Evolutionary conservation across 2,888 invertebrate species (phyloP), one percentile per base, ranked within the genome.

Genomic region (Arge pagana): DNA sequence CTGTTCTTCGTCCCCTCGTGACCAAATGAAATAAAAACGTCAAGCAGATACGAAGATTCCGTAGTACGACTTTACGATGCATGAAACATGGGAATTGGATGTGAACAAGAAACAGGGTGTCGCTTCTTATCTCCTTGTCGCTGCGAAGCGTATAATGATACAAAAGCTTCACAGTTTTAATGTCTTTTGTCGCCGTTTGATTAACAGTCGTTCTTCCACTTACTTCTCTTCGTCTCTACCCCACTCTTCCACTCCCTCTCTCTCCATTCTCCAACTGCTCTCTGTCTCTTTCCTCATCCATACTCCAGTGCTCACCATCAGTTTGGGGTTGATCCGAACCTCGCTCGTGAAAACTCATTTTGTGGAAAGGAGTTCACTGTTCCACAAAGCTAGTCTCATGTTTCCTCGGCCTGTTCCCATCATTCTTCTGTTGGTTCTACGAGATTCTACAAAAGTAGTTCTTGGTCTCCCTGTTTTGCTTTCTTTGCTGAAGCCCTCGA

Each of bases 151-250:
- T 45, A 45, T 45, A 45, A 45, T 33, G 45, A 45, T 45, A 45
- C 45, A 45, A 45, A 31, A 52, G 52, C 48, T 48, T 52, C 45
- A 52, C 48, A 43, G 48, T 52, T 52, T 52, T 52, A 52, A 52
- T 52, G 52, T 48, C 52, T 52, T 52, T 52, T 52, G 45, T 52
- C 52, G 65, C 64, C 66, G 70, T 74, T 73, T 74, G 75, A 75
- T 75, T 75, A 74, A 73, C 65, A 67, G 63, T 58, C 62, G 31
- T 45, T 33, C n/a, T n/a, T n/a, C n/a, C n/a, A n/a, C n/a, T n/a
- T n/a, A n/a, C n/a, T n/a, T n/a, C n/a, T n/a, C n/a, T n/a, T n/a
- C n/a, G n/a, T n/a, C n/a, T n/a, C n/a, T n/a, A n/a, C n/a, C n/a
- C n/a, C n/a, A n/a, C n/a, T 45, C 45, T 45, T 33, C 31, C 11